These are phyloP conservation scores for Orientallactaga bullata DNA, from an alignment of 2,113 vertebrate species.

Conservation along the genomic window DNA sequence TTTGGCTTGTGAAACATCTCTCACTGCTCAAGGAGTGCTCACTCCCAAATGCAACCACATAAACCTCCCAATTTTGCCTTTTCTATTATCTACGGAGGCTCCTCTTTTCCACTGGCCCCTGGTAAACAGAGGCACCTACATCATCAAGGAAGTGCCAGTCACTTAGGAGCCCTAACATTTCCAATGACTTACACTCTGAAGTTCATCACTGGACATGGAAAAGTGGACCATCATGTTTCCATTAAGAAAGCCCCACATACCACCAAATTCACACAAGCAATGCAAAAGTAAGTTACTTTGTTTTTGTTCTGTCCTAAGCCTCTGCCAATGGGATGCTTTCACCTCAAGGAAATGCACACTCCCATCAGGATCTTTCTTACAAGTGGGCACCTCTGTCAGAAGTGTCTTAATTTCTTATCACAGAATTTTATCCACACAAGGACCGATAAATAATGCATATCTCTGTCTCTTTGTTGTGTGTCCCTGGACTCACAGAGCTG, in stretches of 20 bases:
- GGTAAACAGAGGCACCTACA: conserved; percentile 1
- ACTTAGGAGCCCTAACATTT: not conserved
- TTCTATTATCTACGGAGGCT: conserved; percentile 17
- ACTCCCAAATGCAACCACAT: not conserved
- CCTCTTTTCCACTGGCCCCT: conserved; percentile 37
- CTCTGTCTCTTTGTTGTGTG: conserved; percentile 89
- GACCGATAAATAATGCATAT: conserved; percentile 93
- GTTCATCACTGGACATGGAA: not conserved
- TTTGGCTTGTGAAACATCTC: not conserved
- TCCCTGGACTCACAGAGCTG: conserved; percentile 89
- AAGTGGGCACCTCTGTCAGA: conserved; percentile 87
- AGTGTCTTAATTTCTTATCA: conserved; percentile 92
- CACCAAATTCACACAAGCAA: conserved; percentile 38
- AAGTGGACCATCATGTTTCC: not conserved
- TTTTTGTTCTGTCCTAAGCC: conserved; percentile 49
- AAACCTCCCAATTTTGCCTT: not conserved
- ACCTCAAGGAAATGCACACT: conserved; percentile 79
- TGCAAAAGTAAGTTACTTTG: conserved; percentile 55
- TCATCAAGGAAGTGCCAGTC: not conserved
- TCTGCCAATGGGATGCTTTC: conserved; percentile 67
- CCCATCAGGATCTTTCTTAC: conserved; percentile 84
- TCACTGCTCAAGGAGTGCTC: not conserved
- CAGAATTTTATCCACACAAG: conserved; percentile 89
- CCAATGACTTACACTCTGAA: not conserved
- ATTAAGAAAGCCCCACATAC: not conserved